phyloP scores from a whole-genome alignment of 2,888 invertebrate genomes.

The Apomyelois bistriatella region DNA sequence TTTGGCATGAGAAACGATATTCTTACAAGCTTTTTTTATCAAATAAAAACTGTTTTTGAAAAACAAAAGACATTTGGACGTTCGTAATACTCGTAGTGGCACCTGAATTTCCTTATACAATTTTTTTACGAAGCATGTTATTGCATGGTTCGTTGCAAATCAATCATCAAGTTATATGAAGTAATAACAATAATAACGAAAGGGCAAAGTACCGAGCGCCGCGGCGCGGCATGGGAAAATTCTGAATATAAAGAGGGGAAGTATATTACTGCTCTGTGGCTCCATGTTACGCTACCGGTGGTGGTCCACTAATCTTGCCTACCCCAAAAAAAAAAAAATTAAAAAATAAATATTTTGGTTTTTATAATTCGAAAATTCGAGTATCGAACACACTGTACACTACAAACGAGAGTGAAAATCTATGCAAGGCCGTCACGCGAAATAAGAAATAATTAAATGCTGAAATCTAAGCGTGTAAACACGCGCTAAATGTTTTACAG shows the following conservation, averaged over 20 bases:
- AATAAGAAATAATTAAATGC: conserved; percentile 21
- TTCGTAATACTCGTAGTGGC: too few species aligned
- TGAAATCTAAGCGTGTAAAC: conserved; percentile 24
- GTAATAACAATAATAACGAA: conserved; percentile 10
- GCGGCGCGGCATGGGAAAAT: conserved; percentile 12
- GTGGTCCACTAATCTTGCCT: not conserved
- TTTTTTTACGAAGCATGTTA: too few species aligned
- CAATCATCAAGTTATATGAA: not conserved
- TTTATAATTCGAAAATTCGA: conserved; percentile 16
- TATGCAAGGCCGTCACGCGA: conserved; percentile 28
- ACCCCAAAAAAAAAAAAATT: not conserved
- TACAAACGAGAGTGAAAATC: conserved; percentile 31
- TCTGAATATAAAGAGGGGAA: conserved; percentile 10
- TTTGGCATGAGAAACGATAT: too few species aligned
- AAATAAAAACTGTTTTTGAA: too few species aligned
- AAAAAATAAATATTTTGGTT: conserved; percentile 12
- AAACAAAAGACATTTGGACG: too few species aligned
- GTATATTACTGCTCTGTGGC: too few species aligned
- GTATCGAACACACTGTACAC: conserved; percentile 13
- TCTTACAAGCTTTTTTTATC: too few species aligned
- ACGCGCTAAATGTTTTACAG: conserved; percentile 26
- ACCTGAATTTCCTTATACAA: too few species aligned
- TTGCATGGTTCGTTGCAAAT: not conserved
- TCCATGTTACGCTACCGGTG: not conserved
- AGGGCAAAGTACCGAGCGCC: conserved; percentile 6